Evolutionary conservation across 2,888 invertebrate species (phyloP), one percentile per base, ranked within the genome.

Genomic region (Plusia festucae): DNA sequence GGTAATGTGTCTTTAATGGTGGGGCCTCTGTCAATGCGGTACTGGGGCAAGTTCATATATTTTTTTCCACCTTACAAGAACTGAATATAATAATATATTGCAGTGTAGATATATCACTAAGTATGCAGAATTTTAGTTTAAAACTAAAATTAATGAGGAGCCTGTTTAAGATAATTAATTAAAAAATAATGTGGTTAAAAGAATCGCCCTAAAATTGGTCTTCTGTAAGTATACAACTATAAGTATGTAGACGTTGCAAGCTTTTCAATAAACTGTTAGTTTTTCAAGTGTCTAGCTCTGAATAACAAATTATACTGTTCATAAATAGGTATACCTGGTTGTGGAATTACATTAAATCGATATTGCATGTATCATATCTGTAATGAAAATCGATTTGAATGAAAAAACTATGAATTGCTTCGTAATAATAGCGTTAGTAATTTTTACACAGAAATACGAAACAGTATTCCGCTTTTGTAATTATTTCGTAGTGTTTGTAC

Each of bases 311-410:
- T 20, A 9, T n/a, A n/a, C 15, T n/a, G n/a, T 11, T 11, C 46
- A 13, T 49, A 18, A 46, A 18, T 11, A 2, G 8, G 20, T 8
- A 11, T 20, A 18, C 4, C 18, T 3, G 18, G 18, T 20, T 49
- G 20, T 34, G n/a, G 5, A 40, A 40, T n/a, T 34, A 34, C 13
- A 34, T 9, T 20, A 20, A 49, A 18, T 49, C 11, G 18, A 49
- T 20, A 49, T 49, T 49, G 46, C 46, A 46, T 46, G 46, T 46
- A 20, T 49, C 46, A 49, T 49, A 49, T 49, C 46, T 20, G 4
- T 49, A 11, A 18, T 18, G 46, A 49, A 49, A 49, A 49, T 49
- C 46, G 46, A 49, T 18, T 11, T 49, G 9, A 49, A 49, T 49
- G 46, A 18, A 46, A 18, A 18, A 16, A 7, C 18, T 18, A 49